Conservation (phyloP, 2,113 vertebrate genomes). For the Macrotus californicus region DNA sequence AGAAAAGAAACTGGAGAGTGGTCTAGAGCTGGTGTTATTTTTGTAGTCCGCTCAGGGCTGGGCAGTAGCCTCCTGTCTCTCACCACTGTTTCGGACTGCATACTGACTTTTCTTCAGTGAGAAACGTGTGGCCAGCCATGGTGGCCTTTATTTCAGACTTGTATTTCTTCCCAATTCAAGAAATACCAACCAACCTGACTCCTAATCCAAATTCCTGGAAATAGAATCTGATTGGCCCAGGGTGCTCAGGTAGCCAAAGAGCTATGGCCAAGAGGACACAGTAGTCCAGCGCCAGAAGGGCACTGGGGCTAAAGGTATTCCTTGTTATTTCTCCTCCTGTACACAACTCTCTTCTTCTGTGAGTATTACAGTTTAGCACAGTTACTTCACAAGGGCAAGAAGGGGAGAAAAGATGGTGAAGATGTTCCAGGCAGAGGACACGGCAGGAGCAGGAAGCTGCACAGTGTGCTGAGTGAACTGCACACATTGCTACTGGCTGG, state of each 20-base stretch:
- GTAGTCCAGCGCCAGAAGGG: background rate
- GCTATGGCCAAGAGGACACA: background rate
- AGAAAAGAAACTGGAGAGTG: background rate
- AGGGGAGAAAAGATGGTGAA: background rate
- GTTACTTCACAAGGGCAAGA: background rate
- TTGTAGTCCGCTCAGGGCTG: background rate
- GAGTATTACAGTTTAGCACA: background rate
- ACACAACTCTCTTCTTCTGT: background rate
- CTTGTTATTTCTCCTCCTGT: background rate
- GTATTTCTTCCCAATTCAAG: background rate
- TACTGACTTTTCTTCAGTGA: background rate
- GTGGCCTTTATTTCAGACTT: constrained; percentile 4
- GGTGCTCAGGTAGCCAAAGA: background rate
- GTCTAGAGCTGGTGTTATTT: background rate
- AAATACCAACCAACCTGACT: background rate
- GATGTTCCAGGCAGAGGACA: background rate
- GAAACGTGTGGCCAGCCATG: background rate
- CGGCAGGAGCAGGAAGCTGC: background rate
- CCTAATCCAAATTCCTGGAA: background rate
- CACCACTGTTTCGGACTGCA: background rate
- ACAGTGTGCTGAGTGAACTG: background rate
- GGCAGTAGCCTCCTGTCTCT: background rate
- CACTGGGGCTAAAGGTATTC: background rate
- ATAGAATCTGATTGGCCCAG: background rate
- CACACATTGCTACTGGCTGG: accelerated